Base-by-base conservation (phyloP, 2,113 vertebrate species). In the Thomomys bottae region DNA sequence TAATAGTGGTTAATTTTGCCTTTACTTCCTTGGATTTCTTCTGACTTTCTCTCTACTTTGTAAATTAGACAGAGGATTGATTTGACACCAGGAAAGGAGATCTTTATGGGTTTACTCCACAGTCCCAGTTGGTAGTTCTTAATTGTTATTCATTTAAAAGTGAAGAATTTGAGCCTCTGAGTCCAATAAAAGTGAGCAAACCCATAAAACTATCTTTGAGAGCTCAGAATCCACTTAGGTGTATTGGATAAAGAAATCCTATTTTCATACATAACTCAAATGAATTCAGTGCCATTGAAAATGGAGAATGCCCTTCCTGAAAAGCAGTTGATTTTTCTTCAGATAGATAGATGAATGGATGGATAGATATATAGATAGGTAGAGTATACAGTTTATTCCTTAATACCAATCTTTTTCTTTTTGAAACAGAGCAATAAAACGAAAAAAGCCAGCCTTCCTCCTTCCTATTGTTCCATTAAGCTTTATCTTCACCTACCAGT, bases 401-500 rank as follows among this genome's bases (percentile, higher is more conserved):
- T 91, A 14, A 84, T 59, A 79, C 36, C 83, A 32, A 5, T 38
- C 36, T 89, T 30, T 70, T 63, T 89, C 49, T 90, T 94, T 40
- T 80, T 88, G 54, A 45, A 94, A 96, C 95, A 99, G 99, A 88
- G 98, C 98, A 63, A 73, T 99, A 72, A 99, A 97, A 97, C 97
- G 32, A 75, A 99, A 97, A 97, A 98, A 96, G 2, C 98, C 98
- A 2, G 88, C 3, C 63, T 12, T 99, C 45, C 90, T 99, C 61
- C 8, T 96, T 64, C 99, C 98, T 38, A 45, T 99, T 0, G 1
- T 99, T 88, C 99, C 99, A 8, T 97, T 99, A 84, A 36, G 98
- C 91, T 99, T 99, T 89, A 28, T 99, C 73, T 30, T 99, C 71
- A 94, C 92, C 72, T 99, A 99, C 97, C 98, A 99, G 34, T 96